Conservation (phyloP, 2,797 vertebrate species). For the Sebastes diaconus region DNA sequence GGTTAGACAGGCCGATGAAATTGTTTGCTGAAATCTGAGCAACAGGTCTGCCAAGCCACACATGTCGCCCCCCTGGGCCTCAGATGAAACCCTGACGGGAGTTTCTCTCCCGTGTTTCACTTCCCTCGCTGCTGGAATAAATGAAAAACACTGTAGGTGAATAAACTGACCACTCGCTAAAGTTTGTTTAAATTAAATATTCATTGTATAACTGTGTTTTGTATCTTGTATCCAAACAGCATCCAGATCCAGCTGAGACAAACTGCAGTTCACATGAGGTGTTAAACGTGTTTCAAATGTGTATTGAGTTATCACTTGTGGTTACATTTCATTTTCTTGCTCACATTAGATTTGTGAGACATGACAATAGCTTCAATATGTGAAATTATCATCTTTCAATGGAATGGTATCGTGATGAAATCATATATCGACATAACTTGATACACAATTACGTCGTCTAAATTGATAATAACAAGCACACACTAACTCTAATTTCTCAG, state of each 20-base stretch:
- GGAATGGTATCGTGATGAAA: not conserved
- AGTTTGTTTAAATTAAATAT: not conserved
- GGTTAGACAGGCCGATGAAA: constrained; percentile 22
- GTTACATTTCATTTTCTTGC: not conserved
- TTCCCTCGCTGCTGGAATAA: not conserved
- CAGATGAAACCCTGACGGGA: constrained; percentile 6
- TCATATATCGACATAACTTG: not conserved
- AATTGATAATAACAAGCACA: not conserved
- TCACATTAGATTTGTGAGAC: not conserved
- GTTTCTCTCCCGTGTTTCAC: constrained; percentile 7
- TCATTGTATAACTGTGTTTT: not conserved
- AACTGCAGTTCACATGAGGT: not conserved
- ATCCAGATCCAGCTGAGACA: constrained; percentile 1
- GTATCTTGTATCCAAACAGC: not conserved
- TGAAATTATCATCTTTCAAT: not conserved
- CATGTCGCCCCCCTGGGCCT: constrained; percentile 6
- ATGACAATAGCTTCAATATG: not conserved
- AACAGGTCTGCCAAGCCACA: constrained; percentile 41
- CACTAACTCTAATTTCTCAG: too few relatives aligned
- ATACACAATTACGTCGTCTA: not conserved
- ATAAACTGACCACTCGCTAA: not conserved
- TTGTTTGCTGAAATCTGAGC: constrained; percentile 14
- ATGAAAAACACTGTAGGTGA: not conserved
- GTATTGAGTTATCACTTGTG: not conserved
- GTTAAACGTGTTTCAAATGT: not conserved